These are phyloP conservation scores for Synanthedon myopaeformis DNA, from an alignment of 2,888 invertebrate species.

Conservation along the genomic window DNA sequence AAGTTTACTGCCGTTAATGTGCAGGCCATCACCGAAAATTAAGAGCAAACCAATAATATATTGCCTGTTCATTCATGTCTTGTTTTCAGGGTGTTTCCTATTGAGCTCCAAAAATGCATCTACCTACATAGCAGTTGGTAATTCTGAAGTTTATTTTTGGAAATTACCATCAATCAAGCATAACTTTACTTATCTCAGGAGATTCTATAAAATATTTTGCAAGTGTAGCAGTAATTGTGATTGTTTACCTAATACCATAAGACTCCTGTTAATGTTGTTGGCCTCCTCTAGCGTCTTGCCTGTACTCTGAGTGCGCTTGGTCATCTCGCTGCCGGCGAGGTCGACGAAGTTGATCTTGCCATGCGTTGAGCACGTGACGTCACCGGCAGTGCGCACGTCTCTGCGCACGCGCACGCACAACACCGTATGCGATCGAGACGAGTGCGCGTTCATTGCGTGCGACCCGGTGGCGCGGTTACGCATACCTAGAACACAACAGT, in stretches of 20 bases:
- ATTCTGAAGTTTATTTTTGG: no score
- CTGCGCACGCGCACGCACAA: constrained; percentile 91
- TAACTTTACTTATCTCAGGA: no score
- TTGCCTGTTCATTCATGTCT: no score
- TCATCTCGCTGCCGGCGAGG: constrained; percentile 96
- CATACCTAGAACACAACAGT: constrained; percentile 73
- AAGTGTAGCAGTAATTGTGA: not conserved
- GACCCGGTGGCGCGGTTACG: constrained; percentile 89
- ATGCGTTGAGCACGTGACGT: constrained; percentile 88
- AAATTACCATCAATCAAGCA: no score
- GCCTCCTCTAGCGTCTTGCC: constrained; percentile 93
- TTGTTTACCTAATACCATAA: constrained; percentile 87
- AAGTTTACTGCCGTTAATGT: no score
- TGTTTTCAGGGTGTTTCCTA: no score
- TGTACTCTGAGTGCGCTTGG: constrained; percentile 88
- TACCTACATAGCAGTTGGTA: no score
- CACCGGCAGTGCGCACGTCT: constrained; percentile 83
- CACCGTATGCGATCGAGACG: constrained; percentile 91
- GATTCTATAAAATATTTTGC: no score
- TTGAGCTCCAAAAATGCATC: no score
- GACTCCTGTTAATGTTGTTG: constrained; percentile 95
- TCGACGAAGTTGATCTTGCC: constrained; percentile 97
- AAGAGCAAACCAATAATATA: no score
- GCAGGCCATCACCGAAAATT: no score
- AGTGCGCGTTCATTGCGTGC: constrained; percentile 94